Conservation (phyloP, 2,888 invertebrate species). For the Nomada flava region DNA sequence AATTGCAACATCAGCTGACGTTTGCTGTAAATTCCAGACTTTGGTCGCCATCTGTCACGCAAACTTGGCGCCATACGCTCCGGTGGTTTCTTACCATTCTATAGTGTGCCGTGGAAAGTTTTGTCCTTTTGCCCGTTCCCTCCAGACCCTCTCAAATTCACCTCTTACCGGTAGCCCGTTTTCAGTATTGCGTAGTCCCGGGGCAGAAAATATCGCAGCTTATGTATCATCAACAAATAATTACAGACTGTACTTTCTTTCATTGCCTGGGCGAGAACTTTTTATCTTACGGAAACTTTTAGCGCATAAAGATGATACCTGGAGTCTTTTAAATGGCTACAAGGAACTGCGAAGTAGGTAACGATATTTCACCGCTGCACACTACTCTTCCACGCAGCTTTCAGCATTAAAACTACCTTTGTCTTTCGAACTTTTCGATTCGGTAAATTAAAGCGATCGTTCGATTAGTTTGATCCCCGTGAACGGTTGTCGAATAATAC, state of each 20-base stretch:
- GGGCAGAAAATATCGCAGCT: conserved; percentile 62
- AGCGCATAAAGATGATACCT: conserved; percentile 57
- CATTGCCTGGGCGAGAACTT: conserved; percentile 45
- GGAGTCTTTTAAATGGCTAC: conserved; percentile 53
- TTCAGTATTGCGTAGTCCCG: conserved; percentile 50
- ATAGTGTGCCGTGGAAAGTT: conserved; percentile 62
- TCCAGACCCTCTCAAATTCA: neutral
- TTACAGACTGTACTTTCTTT: conserved; percentile 54
- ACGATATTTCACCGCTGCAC: conserved; percentile 60
- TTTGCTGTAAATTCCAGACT: conserved; percentile 73
- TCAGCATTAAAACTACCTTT: conserved; percentile 16
- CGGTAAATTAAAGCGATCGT: conserved; percentile 24
- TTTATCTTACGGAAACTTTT: conserved; percentile 62
- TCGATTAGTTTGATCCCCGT: neutral
- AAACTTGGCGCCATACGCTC: conserved; percentile 75
- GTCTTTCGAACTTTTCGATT: conserved; percentile 43
- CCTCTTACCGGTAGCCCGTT: conserved; percentile 5
- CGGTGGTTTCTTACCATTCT: conserved; percentile 72
- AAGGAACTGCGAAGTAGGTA: conserved; percentile 60
- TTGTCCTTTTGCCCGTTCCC: conserved; percentile 34
- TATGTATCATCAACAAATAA: conserved; percentile 69
- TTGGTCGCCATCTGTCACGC: conserved; percentile 73
- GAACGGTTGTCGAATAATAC: neutral
- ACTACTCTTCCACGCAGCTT: conserved; percentile 27
- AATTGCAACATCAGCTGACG: conserved; percentile 75